These are phyloP conservation scores for Cepaea nemoralis DNA, from an alignment of 1,140 invertebrate genomes.

Conservation along the genomic window DNA sequence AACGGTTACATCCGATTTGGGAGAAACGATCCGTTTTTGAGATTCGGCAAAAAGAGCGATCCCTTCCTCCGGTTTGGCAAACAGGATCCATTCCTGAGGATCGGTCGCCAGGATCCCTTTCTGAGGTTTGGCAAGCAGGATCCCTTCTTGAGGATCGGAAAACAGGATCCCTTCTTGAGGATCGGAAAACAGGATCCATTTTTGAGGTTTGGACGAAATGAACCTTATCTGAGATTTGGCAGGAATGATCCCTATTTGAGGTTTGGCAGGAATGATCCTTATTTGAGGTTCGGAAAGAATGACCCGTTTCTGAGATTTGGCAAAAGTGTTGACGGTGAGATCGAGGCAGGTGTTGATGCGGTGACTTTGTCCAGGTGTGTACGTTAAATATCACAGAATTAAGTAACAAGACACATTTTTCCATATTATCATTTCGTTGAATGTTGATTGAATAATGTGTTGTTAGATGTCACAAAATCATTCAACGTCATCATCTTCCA, in stretches of 20 bases:
- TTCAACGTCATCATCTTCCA: no score
- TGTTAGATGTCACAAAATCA: no score
- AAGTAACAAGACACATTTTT: no score
- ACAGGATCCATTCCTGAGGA: constrained; percentile 9
- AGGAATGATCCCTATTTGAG: constrained; percentile 18
- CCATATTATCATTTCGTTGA: no score
- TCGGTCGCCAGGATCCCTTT: constrained; percentile 31
- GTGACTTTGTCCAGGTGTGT: background rate
- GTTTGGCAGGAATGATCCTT: constrained; percentile 11
- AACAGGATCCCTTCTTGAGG: constrained; percentile 59
- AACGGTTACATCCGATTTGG: constrained; percentile 51
- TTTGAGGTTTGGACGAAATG: constrained; percentile 5
- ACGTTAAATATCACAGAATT: background rate
- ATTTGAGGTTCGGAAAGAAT: constrained; percentile 3
- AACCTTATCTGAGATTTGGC: constrained; percentile 40
- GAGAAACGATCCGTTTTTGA: constrained; percentile 52
- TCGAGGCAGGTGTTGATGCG: background rate
- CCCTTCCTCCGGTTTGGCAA: constrained; percentile 22
- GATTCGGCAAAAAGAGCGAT: constrained; percentile 50
- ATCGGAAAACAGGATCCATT: constrained; percentile 51
- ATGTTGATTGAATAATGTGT: no score
- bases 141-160: constrained; percentile 26
- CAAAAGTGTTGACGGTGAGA: constrained; percentile 3
- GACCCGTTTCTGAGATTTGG: constrained; percentile 24
- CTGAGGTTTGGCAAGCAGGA: constrained; percentile 52